A percentile compares a stretch with the other conserved stretches of the same genome.
Evolutionary conservation across 1,140 invertebrate species (phyloP).

Genomic region (Lordiphosa collinella): DNA sequence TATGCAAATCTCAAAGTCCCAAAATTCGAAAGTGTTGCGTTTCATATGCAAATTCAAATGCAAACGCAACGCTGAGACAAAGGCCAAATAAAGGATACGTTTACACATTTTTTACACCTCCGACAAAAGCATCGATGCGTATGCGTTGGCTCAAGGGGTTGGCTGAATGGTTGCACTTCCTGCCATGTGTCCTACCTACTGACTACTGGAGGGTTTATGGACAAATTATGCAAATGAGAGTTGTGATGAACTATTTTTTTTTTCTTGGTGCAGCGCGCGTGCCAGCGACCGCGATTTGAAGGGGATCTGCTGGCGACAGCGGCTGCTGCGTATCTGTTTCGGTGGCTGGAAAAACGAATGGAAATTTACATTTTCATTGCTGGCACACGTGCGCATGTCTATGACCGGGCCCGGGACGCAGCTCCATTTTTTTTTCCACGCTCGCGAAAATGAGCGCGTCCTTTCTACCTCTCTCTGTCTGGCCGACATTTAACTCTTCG

Average conservation of each 20-base stretch:
- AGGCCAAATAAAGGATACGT: slow-evolving; percentile 62
- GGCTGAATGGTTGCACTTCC: slow-evolving; percentile 51
- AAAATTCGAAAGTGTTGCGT: slow-evolving; percentile 35
- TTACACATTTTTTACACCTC: slow-evolving; percentile 76
- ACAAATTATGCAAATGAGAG: slow-evolving; percentile 70
- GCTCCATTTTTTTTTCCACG: slow-evolving; percentile 64
- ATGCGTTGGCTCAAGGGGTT: slow-evolving; percentile 33
- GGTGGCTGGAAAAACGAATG: slow-evolving; percentile 60
- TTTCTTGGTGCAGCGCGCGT: slow-evolving; percentile 44
- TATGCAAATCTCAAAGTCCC: slow-evolving; percentile 56
- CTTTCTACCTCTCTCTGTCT: slow-evolving; percentile 17
- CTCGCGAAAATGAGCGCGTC: slow-evolving; percentile 72
- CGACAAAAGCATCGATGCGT: slow-evolving; percentile 34
- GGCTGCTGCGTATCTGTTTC: slow-evolving; percentile 54
- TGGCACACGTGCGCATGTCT: slow-evolving; percentile 69
- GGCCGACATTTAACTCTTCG: slow-evolving; percentile 24
- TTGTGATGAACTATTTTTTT: slow-evolving; percentile 2
- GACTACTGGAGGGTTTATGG: slow-evolving; percentile 44
- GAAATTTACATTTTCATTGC: slow-evolving; percentile 52
- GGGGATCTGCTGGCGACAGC: slow-evolving; percentile 43
- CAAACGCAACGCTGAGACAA: slow-evolving; percentile 49
- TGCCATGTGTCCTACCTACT: slow-evolving; percentile 5
- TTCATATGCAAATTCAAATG: slow-evolving; percentile 78
- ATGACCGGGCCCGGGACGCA: slow-evolving; percentile 35
- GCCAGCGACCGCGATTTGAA: slow-evolving; percentile 22